These are phyloP conservation scores for Plectrocnemia conspersa DNA, from an alignment of 1,140 invertebrate genomes.

Conservation along the genomic window DNA sequence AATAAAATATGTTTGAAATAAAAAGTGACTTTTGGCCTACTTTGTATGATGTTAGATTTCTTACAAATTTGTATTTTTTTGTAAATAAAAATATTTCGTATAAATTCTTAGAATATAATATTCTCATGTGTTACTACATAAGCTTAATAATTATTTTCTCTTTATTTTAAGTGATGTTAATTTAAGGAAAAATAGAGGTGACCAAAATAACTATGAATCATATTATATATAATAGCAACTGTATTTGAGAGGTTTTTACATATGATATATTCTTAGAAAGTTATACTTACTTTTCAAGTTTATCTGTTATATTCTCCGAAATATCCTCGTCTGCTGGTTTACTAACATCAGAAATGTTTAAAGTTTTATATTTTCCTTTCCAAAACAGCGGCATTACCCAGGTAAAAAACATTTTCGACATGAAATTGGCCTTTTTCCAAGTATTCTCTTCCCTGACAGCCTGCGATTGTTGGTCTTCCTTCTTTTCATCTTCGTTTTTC, in stretches of 20 bases:
- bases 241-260: too few relatives aligned
- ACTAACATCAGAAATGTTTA: conserved; percentile 41
- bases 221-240: too few relatives aligned
- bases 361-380: conserved; percentile 38
- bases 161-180: too few relatives aligned
- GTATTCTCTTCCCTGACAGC: conserved; percentile 21
- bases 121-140: too few relatives aligned
- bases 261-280: background rate
- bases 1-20: too few relatives aligned
- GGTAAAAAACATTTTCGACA: conserved; percentile 43
- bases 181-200: background rate
- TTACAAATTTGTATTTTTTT: too few relatives aligned
- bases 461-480: background rate
- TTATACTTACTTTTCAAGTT: conserved; percentile 41
- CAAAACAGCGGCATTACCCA: conserved; percentile 43
- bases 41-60: too few relatives aligned
- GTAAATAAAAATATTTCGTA: too few relatives aligned
- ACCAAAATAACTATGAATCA: background rate
- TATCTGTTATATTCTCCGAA: conserved; percentile 41
- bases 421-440: conserved; percentile 36
- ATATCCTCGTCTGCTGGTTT: conserved; percentile 40
- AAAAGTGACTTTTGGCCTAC: too few relatives aligned
- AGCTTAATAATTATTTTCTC: too few relatives aligned
- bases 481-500: background rate
- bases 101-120: background rate